Percentiles rank a stretch among this genome's conserved stretches.
Evolutionary conservation across 37 sponge, comb jelly and placozoan species (phyloP).

Genomic region (Aphrocallistes beatrix): DNA sequence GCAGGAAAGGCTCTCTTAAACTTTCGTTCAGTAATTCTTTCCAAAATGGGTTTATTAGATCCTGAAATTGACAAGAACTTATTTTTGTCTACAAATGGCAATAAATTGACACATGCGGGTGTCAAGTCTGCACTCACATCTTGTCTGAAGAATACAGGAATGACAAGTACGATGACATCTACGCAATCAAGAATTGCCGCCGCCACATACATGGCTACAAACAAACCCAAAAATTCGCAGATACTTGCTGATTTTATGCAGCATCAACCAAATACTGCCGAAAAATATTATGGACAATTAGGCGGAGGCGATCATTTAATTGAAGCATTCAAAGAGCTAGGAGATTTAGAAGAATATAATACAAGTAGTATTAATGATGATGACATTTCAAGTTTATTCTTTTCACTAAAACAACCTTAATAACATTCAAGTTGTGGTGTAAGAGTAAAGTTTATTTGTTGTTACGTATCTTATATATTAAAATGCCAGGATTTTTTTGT

Average conservation of each 20-base stretch:
- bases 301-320: conserved; percentile 15
- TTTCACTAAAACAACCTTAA: too few species aligned
- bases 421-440: too few species aligned
- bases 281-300: neutral
- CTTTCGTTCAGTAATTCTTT: too few species aligned
- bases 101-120: neutral
- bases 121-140: neutral
- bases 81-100: neutral
- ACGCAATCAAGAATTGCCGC: neutral
- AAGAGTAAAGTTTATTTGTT: too few species aligned
- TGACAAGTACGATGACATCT: neutral
- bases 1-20: too few species aligned
- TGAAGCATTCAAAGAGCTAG: neutral
- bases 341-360: too few species aligned
- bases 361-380: too few species aligned
- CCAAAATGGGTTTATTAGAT: too few species aligned
- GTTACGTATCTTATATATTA: too few species aligned
- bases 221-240: neutral
- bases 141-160: neutral
- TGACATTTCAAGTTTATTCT: too few species aligned
- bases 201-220: neutral
- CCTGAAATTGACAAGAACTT: too few species aligned
- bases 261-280: neutral
- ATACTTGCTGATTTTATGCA: conserved; percentile 3
- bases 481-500: too few species aligned